Evolutionary conservation across 2,113 vertebrate species (phyloP), one percentile per base, ranked within the genome.

Genomic region (Pogona vitticeps): DNA sequence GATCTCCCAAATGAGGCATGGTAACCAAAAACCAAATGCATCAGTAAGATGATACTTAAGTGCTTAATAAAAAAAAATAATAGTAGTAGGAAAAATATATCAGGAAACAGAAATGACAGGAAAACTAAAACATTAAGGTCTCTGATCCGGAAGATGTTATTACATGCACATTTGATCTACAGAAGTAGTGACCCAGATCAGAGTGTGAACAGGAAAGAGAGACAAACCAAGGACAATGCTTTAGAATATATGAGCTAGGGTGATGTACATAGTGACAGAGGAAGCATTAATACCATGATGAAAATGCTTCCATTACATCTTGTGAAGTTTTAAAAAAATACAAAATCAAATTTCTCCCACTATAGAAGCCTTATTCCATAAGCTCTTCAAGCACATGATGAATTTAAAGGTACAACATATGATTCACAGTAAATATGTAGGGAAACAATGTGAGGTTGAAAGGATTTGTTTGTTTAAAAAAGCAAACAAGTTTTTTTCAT

Each of bases 61-160:
- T 83, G 81, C 15, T 70, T 72, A 72, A 83, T n/a, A 26, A 67
- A 2, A 59, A 58, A 36, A 78, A 18, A 38, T 77, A 77, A 33
- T 40, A 52, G 38, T 52, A 76, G 26, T n/a, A 31, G 52, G 8
- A 36, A 67, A 63, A 76, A 63, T 31, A 63, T 31, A 68, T 42
- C 63, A 78, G 84, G 46, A 58, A 85, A 79, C 33, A 79, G 82
- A 84, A 79, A 79, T n/a, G 65, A 79, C 26, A 36, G 36, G 33
- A 70, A 86, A 71, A 86, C 52, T 72, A 36, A 86, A 86, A 52
- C 68, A 80, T 26, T 61, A 86, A 79, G 38, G 33, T 86, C 70
- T 83, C 28, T 86, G 52, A 80, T 72, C 67, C 84, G n/a, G 84
- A 80, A 71, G 67, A 80, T 86, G 40, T 65, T 67, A 59, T 38